Base-by-base conservation (phyloP, 2,888 invertebrate genomes). In the Nomada fabriciana region DNA sequence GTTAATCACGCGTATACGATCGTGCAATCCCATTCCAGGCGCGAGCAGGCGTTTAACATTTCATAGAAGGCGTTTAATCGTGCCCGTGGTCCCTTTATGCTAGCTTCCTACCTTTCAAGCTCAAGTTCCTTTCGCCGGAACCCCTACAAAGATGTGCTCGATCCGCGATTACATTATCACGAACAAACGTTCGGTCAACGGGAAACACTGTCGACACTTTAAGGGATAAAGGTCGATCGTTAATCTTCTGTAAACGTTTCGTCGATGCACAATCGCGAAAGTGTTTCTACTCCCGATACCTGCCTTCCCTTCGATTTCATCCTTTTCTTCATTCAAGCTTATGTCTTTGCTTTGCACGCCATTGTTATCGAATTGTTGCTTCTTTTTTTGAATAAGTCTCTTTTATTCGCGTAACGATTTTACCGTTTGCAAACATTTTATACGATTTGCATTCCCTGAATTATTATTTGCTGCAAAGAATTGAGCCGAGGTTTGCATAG, bases 1-100 rank as follows among this genome's bases (percentile, higher is more conserved):
- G 82, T 86, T 86, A 85, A 85, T 85, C 83, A 80, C 71, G 68
- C 80, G 61, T 74, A 43, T 25, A 80, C 43, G 72, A 75, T 75
- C 83, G 74, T 57, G 83, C 72, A 68, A 73, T 76, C 59, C 57
- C 42, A 80, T 65, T 13, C 29, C 65, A 43, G 52, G 69, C 42
- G 25, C 76, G 53, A 65, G 29, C 47, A 43, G 47, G 20, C 77
- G 74, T 76, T 82, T 65, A 71, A 67, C 77, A 59, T 53, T 83
- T 80, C 86, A 60, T 64, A 64, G 74, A 52, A 69, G 59, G 20
- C 61, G 85, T 63, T 85, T 82, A 85, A 82, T 80, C 76, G 71
- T 20, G 11, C 60, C 36, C 57, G 50, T 11, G 68, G 47, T 47
- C 52, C 63, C 80, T 83, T 83, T 83, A 83, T 76, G 75, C 53